Conservation (phyloP, 2,888 invertebrate species). For the Microctonus brassicae region DNA sequence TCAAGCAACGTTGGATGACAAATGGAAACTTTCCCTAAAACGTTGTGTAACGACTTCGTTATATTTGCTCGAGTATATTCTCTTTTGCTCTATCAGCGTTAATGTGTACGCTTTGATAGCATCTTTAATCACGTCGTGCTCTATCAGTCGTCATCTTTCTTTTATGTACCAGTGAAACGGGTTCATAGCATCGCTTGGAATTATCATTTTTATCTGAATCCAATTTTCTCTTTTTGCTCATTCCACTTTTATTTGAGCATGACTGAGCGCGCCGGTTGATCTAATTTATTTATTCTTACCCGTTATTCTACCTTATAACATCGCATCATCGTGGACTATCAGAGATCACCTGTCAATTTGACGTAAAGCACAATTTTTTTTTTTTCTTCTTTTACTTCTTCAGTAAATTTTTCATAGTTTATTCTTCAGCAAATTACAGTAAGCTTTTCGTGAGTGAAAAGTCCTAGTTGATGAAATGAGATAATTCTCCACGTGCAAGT, state of each 20-base stretch:
- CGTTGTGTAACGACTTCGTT: constrained; percentile 56
- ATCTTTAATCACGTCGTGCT: constrained; percentile 10
- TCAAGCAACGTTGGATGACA: constrained; percentile 35
- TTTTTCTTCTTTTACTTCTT: not conserved
- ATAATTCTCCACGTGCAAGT: constrained; percentile 14
- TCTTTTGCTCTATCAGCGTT: not conserved
- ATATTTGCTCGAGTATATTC: constrained; percentile 16
- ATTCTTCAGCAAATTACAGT: not conserved
- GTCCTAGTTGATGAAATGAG: constrained; percentile 7
- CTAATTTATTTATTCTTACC: constrained; percentile 65
- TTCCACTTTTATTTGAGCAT: constrained; percentile 41
- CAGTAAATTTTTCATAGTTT: not conserved
- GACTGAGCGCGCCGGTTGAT: constrained; percentile 64
- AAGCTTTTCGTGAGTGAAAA: not conserved
- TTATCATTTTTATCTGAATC: constrained; percentile 47
- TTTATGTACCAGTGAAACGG: constrained; percentile 1
- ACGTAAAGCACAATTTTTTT: not conserved
- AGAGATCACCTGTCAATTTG: not conserved
- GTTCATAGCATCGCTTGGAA: constrained; percentile 48
- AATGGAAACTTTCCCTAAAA: constrained; percentile 58
- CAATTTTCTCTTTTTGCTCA: not conserved
- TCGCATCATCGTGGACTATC: not conserved
- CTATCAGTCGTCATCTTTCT: constrained; percentile 3
- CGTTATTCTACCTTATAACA: constrained; percentile 49
- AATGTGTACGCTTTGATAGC: constrained; percentile 1